A percentile compares a stretch with the other conserved stretches of the same genome.
Evolutionary conservation across 2,113 vertebrate species (phyloP).

Genomic region (Heloderma charlesbogerti): DNA sequence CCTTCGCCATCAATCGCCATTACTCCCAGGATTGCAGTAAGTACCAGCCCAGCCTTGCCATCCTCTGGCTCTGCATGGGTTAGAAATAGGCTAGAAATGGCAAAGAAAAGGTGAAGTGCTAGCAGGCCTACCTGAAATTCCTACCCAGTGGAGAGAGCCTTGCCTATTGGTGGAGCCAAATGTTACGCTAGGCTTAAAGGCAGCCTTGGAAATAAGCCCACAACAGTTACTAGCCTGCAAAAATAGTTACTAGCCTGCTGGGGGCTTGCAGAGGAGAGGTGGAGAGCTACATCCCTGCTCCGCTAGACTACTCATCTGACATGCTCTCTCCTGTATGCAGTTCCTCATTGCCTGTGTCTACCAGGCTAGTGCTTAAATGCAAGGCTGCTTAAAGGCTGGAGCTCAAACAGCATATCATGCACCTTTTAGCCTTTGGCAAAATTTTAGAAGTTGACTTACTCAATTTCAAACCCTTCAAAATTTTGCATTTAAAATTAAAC

Average conservation of each 20-base stretch:
- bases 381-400: background rate
- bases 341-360: background rate
- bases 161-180: background rate
- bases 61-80: background rate
- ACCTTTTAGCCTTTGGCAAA: background rate
- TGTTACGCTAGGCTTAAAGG: background rate
- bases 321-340: background rate
- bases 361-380: background rate
- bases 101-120: background rate
- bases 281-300: background rate
- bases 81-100: background rate
- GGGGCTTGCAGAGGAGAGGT: background rate
- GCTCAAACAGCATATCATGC: background rate
- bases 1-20: slow-evolving; percentile 89
- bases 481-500: background rate
- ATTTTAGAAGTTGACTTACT: background rate
- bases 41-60: slow-evolving; percentile 63
- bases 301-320: too few species aligned
- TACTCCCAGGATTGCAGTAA: slow-evolving; percentile 98
- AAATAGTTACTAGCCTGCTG: background rate
- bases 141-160: too few species aligned
- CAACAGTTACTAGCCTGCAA: background rate
- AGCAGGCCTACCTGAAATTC: background rate
- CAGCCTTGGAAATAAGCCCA: too few species aligned
- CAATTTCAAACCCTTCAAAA: background rate